phyloP scores from a whole-genome alignment of 2,113 vertebrate genomes.

The Pangasianodon hypophthalmus region DNA sequence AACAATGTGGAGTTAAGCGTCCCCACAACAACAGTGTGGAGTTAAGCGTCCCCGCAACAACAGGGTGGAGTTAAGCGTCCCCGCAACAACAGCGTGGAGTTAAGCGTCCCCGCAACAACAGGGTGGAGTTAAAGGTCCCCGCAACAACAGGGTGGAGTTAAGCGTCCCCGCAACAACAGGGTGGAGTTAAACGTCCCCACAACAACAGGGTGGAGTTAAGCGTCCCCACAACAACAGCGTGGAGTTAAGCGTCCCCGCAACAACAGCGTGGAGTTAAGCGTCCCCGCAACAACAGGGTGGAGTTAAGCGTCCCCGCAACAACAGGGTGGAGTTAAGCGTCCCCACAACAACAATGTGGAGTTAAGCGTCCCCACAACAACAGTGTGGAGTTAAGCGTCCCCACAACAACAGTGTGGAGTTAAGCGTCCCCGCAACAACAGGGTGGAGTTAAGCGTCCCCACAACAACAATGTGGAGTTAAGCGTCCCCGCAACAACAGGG shows the following conservation, averaged over 20 bases:
- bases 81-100: not conserved
- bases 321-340: not conserved
- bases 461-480: not conserved
- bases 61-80: not conserved
- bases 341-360: rapidly evolving
- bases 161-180: too few species aligned
- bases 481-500: not conserved
- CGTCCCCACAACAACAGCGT: not conserved
- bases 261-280: not conserved
- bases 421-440: not conserved
- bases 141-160: not conserved
- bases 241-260: not conserved
- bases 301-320: too few species aligned
- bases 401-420: too few species aligned
- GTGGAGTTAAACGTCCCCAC: too few species aligned
- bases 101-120: not conserved
- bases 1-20: not conserved
- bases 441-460: not conserved
- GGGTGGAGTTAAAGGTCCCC: not conserved
- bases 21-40: too few species aligned
- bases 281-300: not conserved
- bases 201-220: not conserved
- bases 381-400: not conserved
- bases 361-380: not conserved
- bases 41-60: not conserved